These are phyloP conservation scores for Dusona sp. DNA, from an alignment of 2,888 invertebrate species.

Conservation along the genomic window DNA sequence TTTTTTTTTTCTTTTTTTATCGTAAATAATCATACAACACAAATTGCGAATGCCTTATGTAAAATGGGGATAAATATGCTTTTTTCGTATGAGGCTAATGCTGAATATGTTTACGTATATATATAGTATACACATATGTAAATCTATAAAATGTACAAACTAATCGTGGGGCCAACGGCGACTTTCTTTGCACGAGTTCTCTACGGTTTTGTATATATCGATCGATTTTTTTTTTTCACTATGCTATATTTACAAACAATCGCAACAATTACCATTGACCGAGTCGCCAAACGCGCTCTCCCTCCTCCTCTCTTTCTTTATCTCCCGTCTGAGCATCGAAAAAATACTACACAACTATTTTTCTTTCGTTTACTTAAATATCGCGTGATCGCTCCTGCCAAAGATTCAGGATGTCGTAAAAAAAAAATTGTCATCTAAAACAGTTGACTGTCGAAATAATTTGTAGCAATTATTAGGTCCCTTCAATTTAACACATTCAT, in stretches of 20 bases:
- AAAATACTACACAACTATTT: slow-evolving; percentile 47
- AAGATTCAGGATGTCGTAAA: background rate
- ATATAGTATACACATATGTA: slow-evolving; percentile 49
- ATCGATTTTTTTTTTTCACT: slow-evolving; percentile 23
- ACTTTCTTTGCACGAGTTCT: slow-evolving; percentile 35
- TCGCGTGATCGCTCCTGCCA: background rate
- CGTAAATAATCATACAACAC: slow-evolving; percentile 39
- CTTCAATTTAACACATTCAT: background rate
- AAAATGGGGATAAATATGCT: slow-evolving; percentile 56
- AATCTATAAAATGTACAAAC: slow-evolving; percentile 71
- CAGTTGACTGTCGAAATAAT: background rate
- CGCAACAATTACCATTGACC: slow-evolving; percentile 21
- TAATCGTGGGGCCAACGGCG: slow-evolving; percentile 49
- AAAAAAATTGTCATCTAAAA: background rate
- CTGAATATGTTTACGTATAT: slow-evolving; percentile 30
- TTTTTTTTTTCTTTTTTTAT: slow-evolving; percentile 5
- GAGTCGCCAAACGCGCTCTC: slow-evolving; percentile 5
- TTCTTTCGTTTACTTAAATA: slow-evolving; percentile 25
- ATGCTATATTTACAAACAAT: slow-evolving; percentile 59
- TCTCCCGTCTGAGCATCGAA: slow-evolving; percentile 39
- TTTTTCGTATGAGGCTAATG: slow-evolving; percentile 41
- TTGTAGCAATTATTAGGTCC: background rate
- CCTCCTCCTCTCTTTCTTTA: background rate
- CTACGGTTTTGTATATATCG: slow-evolving; percentile 30
- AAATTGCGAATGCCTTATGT: slow-evolving; percentile 40